Percentiles rank a stretch among this genome's conserved stretches.
Conservation (phyloP, 64 coral and sea anemone species). For the Dendrophyllia cribrosa region DNA sequence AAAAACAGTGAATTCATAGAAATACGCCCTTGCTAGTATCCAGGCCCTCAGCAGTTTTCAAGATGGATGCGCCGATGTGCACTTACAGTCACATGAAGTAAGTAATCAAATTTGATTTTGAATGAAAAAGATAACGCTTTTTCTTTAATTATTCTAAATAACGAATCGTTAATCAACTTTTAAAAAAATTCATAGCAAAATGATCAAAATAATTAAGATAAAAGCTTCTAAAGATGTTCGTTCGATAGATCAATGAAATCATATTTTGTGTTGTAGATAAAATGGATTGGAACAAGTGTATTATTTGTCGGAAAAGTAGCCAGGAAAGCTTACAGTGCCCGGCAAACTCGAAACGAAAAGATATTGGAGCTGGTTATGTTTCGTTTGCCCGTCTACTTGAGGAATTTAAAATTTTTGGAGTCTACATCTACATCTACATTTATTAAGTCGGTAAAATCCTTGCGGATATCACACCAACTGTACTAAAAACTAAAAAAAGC, state of each 20-base stretch:
- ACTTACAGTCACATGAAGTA: conserved; percentile 43
- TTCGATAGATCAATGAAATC: not conserved
- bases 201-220: not conserved
- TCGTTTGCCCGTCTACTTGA: conserved; percentile 51
- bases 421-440: no score
- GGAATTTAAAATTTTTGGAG: conserved; percentile 59
- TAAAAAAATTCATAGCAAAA: not conserved
- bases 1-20: not conserved
- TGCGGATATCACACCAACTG: no score
- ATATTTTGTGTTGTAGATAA: not conserved
- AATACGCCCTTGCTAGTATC: conserved; percentile 3
- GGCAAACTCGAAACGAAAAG: conserved; percentile 76
- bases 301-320: conserved; percentile 77
- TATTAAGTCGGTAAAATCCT: no score
- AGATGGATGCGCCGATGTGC: conserved; percentile 44
- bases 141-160: not conserved
- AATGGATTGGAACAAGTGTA: conserved; percentile 75
- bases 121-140: not conserved
- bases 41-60: conserved; percentile 60
- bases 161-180: not conserved
- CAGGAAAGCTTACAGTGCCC: conserved; percentile 61
- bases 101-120: not conserved
- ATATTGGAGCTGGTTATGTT: conserved; percentile 59
- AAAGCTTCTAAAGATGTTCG: not conserved
- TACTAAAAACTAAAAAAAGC: no score